Evolutionary conservation across 2,888 invertebrate species (phyloP).

Genomic region (Platycheirus rosarum): DNA sequence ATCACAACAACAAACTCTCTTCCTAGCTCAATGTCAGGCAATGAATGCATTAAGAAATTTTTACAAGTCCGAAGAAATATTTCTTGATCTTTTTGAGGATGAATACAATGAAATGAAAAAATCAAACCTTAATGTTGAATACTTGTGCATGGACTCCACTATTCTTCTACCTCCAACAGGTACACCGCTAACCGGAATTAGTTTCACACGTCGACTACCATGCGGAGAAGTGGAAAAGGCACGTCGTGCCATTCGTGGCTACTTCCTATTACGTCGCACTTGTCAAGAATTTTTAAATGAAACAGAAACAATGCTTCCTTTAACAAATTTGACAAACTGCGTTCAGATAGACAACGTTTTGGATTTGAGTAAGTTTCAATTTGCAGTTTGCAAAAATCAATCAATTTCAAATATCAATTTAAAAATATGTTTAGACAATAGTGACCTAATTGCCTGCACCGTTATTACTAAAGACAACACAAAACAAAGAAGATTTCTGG

Average conservation of each 20-base stretch:
- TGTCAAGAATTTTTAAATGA: slow-evolving; percentile 92
- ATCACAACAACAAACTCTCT: slow-evolving; percentile 84
- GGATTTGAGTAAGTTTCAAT: slow-evolving; percentile 94
- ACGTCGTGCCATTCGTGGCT: slow-evolving; percentile 94
- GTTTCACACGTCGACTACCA: slow-evolving; percentile 95
- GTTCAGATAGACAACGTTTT: slow-evolving; percentile 97
- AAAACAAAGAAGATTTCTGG: slow-evolving; percentile 96
- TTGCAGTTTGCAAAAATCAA: too few species aligned
- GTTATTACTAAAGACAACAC: slow-evolving; percentile 94
- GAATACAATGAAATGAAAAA: slow-evolving; percentile 97
- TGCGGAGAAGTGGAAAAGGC: slow-evolving; percentile 97
- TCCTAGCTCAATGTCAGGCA: slow-evolving; percentile 90
- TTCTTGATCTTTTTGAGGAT: slow-evolving; percentile 99
- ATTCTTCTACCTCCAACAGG: slow-evolving; percentile 97
- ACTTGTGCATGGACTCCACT: slow-evolving; percentile 97
- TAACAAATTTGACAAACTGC: slow-evolving; percentile 93
- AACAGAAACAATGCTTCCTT: slow-evolving; percentile 92
- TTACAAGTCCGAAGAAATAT: slow-evolving; percentile 98
- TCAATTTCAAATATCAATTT: slow-evolving; percentile 7
- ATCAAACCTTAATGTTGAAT: slow-evolving; percentile 93
- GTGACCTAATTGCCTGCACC: slow-evolving; percentile 98
- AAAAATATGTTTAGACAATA: slow-evolving; percentile 89
- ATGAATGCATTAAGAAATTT: slow-evolving; percentile 94
- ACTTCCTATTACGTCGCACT: slow-evolving; percentile 92
- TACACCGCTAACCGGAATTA: slow-evolving; percentile 97